Evolutionary conservation across 2,888 invertebrate genomes (phyloP), one percentile per base, ranked within the genome.

Genomic region (Gnatocerus cornutus): DNA sequence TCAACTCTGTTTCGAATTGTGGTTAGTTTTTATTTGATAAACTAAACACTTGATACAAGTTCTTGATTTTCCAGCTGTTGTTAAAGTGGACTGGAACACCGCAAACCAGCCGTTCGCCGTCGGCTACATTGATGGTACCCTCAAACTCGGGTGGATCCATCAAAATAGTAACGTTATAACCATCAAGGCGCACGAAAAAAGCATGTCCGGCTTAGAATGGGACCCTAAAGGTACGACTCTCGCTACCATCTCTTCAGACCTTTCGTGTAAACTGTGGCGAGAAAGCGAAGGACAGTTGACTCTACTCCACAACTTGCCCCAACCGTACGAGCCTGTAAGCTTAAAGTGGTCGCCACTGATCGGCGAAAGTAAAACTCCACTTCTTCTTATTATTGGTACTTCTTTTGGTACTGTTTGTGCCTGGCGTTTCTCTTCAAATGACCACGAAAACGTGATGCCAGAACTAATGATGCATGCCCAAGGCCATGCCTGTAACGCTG

Each of bases 41-140:
- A 4, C 29, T 29, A 7, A 29, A 29, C 4, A 29, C 29, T 5
- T 5, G 29, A 29, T 29, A 5, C 29, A 29, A 29, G 5, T 29
- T 29, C 7, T 33, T 2, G 9, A n/a, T 9, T 33, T 33, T 84
- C 9, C 79, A 88, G 88, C 88, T 63, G 88, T 89, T 13, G 85
- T 86, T 29, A 83, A 86, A 62, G 84, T 90, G 37, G 86, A 86
- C 9, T 90, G 90, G 89, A 85, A 84, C 74, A 85, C 87, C 72
- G 88, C 89, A 77, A 87, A 88, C 53, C 84, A 85, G 66, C 82
- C 85, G 33, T 89, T 89, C 81, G 88, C 88, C 10, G 85, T 89
- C 9, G 88, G 86, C 7, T 90, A 86, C 77, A 83, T 85, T 50
- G 89, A 89, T 80, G 90, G 90, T 1, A 83, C 84, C 9, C 78